Evolutionary conservation across 2,797 vertebrate species (phyloP).

Genomic region (Sandelia bainsii): DNA sequence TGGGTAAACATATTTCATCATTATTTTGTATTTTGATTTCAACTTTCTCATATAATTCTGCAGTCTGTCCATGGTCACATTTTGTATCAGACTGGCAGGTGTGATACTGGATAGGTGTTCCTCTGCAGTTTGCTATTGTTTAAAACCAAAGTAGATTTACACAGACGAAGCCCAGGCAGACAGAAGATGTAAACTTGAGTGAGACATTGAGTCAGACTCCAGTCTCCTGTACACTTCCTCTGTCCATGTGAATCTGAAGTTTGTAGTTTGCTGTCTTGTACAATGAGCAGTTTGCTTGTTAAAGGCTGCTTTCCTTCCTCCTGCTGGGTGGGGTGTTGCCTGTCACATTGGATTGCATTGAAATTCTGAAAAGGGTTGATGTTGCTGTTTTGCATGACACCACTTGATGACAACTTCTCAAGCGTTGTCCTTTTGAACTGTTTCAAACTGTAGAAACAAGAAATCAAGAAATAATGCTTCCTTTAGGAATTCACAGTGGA

Average conservation of each 20-base stretch:
- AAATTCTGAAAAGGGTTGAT: neutral
- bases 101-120: neutral
- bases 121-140: slow-evolving; percentile 14
- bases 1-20: neutral
- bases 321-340: slow-evolving; percentile 23
- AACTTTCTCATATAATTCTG: neutral
- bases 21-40: neutral
- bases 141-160: neutral
- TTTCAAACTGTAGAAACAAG: neutral
- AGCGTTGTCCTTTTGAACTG: neutral
- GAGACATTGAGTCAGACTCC: neutral
- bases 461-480: neutral
- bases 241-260: slow-evolving; percentile 22
- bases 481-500: neutral
- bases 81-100: neutral
- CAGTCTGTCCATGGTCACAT: neutral
- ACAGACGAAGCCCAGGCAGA: neutral
- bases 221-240: neutral
- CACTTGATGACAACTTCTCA: neutral
- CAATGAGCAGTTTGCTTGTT: neutral
- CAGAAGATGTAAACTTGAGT: neutral
- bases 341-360: neutral
- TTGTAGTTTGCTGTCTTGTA: slow-evolving; percentile 21
- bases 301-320: neutral
- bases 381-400: neutral